Base-by-base conservation (phyloP, 2,888 invertebrate species). In the Melolontha melolontha region DNA sequence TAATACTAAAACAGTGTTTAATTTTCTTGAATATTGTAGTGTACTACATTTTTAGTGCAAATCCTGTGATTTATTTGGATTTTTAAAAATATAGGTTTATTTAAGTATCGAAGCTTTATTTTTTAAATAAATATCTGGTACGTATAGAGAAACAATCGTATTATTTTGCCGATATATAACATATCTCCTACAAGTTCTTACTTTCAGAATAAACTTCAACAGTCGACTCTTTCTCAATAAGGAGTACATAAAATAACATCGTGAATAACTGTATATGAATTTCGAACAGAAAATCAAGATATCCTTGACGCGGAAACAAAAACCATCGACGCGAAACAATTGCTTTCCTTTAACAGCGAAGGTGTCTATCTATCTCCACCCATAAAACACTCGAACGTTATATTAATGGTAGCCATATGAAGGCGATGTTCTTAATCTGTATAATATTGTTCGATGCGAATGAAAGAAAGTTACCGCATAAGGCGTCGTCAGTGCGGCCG, bases 321-420 rank as follows among this genome's bases (percentile, higher is more conserved):
- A 54, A 57, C 55, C 42, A 42, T 57, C 42, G 55, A 27, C 41
- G 27, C 41, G 55, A 50, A 64, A 50, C 64, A 50, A 51, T 64
- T 64, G 41, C 50, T 64, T 64, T 65, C 34, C 42, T 55, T 55
- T 65, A 65, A 16, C 55, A 55, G 51, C 64, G 55, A 55, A 65
- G 65, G 55, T 55, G 65, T 54, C 34, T 34, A 17, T 34, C 34
- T 29, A 47, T 42, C 65, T 55, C 65, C 65, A 47, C 55, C 55
- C 40, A 55, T 57, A 41, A 57, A 57, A 41, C 41, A 12, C 41
- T 57, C 41, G 41, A 42, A 57, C 27, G 41, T 22, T 27, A 42
- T 57, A 34, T 57, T 57, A 27, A 57, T 16, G 39, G 41, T 57
- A 47, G 17, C 10, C 16, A 47, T 47, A 16, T 10, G 10, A 47